phyloP scores from a whole-genome alignment of 2,113 vertebrate species.

The Campylomormyrus tamandua region DNA sequence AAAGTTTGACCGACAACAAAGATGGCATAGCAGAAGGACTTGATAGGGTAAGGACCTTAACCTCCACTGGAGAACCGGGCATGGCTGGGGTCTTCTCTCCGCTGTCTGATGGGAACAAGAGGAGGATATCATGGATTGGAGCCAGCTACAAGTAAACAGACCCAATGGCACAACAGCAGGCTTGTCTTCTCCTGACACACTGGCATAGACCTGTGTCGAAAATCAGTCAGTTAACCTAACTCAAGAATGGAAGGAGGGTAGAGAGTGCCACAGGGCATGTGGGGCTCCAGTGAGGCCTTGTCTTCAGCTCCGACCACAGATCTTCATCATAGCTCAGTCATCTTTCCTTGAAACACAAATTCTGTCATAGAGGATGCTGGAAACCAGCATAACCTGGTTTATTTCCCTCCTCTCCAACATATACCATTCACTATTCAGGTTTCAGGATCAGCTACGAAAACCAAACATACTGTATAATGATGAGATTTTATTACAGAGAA shows the following conservation, averaged over 20 bases:
- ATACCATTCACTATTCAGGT: not conserved
- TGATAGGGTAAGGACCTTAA: constrained; percentile 90
- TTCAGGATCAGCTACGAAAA: not conserved
- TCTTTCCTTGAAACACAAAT: not conserved
- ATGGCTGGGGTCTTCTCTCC: constrained; percentile 90
- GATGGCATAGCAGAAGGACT: constrained; percentile 88
- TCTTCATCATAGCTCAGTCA: not conserved
- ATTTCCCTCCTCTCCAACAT: not conserved
- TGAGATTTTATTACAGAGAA: not conserved
- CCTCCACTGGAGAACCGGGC: constrained; percentile 96
- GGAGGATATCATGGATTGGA: not conserved
- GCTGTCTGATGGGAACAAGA: constrained; percentile 64
- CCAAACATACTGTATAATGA: not conserved
- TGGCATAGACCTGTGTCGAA: not conserved
- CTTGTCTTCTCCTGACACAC: not conserved
- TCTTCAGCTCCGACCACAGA: not conserved
- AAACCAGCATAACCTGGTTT: not conserved
- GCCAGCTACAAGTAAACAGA: not conserved
- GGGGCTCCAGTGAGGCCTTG: not conserved
- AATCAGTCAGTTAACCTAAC: not conserved
- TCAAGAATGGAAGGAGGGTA: not conserved
- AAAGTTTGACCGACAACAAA: constrained; percentile 82
- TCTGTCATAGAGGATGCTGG: not conserved
- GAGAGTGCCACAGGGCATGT: not conserved
- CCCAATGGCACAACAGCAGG: not conserved